Evolutionary conservation across 2,888 invertebrate species (phyloP).

Genomic region (Vesta saturnalis): DNA sequence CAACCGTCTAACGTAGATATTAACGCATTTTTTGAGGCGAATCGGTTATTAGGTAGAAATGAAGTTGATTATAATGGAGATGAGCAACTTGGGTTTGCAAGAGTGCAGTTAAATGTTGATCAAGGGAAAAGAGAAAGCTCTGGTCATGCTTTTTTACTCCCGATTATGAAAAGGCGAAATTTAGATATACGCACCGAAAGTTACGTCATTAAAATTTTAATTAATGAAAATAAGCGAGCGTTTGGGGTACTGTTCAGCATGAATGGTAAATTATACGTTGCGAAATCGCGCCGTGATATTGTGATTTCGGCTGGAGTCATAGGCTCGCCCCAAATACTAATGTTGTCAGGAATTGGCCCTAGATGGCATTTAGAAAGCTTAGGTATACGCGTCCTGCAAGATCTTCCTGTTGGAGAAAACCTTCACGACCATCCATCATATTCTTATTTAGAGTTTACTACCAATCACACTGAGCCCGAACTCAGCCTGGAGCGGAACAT

Average conservation of each 20-base stretch:
- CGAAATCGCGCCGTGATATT: conserved; percentile 64
- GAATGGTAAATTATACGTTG: background rate
- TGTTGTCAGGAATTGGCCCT: too few relatives aligned
- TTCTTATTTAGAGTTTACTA: background rate
- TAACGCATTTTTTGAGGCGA: conserved; percentile 66
- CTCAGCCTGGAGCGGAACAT: background rate
- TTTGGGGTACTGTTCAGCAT: background rate
- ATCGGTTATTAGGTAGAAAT: conserved; percentile 66
- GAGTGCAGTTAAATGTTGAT: background rate
- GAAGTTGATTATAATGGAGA: conserved; percentile 72
- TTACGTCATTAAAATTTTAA: background rate
- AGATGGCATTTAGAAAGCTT: background rate
- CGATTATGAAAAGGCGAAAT: background rate
- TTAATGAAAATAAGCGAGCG: background rate
- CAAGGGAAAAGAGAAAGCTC: background rate
- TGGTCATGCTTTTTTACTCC: background rate
- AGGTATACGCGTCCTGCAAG: background rate
- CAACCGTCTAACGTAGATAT: conserved; percentile 5
- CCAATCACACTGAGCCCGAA: background rate
- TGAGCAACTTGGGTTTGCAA: conserved; percentile 63
- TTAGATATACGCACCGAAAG: background rate
- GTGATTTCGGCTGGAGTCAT: conserved; percentile 75
- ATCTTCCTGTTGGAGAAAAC: background rate
- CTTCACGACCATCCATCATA: background rate
- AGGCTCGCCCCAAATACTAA: conserved; percentile 83